Evolutionary conservation across 2,797 vertebrate species (phyloP), one percentile per base, ranked within the genome.

Genomic region (Muscicapa striata): DNA sequence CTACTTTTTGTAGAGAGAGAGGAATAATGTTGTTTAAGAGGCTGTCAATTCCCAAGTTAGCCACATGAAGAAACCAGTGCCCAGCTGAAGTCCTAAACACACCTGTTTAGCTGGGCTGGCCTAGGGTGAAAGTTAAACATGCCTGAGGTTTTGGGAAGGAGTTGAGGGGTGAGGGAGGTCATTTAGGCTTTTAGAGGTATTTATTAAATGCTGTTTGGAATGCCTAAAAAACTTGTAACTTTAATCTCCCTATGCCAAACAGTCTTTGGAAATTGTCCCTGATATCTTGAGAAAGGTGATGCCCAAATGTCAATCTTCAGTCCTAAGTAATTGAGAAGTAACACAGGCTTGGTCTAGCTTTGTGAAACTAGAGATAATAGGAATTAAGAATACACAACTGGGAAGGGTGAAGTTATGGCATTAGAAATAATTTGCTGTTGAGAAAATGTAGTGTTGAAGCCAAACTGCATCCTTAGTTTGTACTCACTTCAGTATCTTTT

Each of bases 111-210:
- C 40, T 38, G 24, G 9, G 9, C 40, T 38, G 24, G 9, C 6
- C 43, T 75, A 78, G 17, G 29, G 9, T 63, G 13, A 49, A 80
- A 85, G 38, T 45, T 49, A 74, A 85, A 58, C 0, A 11, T 21
- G 3, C 26, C 17, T 48, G 32, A 12, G 26, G 5, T 58, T 79
- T 45, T 59, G 26, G 23, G 26, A 12, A 58, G 13, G 18, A 17
- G 1, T 3, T 69, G 15, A 5, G 6, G 22, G 2, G 5, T 34
- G 7, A 59, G 14, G 11, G 21, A 73, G 13, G 2, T 2, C 51
- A 19, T 52, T 69, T 30, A 30, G 13, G 7, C n/a, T 87, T 77
- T 58, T 74, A 36, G 61, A 36, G 11, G 9, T 84, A 43, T 58
- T 84, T 40, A 67, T 34, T 57, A 62, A 20, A 15, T 55, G 17